Evolutionary conservation across 2,113 vertebrate genomes (phyloP).

Genomic region (Garra rufa): DNA sequence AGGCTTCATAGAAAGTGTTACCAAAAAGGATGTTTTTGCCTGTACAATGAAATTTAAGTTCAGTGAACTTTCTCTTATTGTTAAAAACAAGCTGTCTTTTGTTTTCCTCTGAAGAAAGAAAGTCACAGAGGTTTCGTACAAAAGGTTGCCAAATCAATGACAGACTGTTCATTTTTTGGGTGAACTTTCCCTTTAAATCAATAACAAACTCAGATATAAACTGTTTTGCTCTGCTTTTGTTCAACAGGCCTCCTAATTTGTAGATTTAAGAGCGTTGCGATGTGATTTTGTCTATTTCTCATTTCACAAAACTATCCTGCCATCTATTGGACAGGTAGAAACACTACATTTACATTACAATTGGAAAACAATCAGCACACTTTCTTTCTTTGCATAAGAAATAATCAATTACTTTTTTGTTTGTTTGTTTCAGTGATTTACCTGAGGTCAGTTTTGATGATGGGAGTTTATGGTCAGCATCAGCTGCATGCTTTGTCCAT

Average conservation of each 20-base stretch:
- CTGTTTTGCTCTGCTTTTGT: background rate
- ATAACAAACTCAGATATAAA: background rate
- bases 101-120: background rate
- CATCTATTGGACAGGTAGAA: slow-evolving; percentile 40
- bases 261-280: background rate
- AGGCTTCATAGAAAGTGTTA: too few species aligned
- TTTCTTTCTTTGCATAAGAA: background rate
- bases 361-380: background rate
- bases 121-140: background rate
- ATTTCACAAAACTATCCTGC: slow-evolving; percentile 25
- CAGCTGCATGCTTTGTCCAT: slow-evolving; percentile 41
- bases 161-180: background rate
- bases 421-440: slow-evolving; percentile 43
- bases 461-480: slow-evolving; percentile 17
- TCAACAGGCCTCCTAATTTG: background rate
- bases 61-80: background rate
- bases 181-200: background rate
- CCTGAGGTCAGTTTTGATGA: slow-evolving; percentile 52
- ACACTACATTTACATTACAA: background rate
- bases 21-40: background rate
- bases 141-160: background rate
- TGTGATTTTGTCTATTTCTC: background rate
- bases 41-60: background rate
- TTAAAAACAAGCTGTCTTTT: background rate
- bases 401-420: background rate